phyloP scores from a whole-genome alignment of 2,888 invertebrate genomes.

The Argyresthia goedartella region DNA sequence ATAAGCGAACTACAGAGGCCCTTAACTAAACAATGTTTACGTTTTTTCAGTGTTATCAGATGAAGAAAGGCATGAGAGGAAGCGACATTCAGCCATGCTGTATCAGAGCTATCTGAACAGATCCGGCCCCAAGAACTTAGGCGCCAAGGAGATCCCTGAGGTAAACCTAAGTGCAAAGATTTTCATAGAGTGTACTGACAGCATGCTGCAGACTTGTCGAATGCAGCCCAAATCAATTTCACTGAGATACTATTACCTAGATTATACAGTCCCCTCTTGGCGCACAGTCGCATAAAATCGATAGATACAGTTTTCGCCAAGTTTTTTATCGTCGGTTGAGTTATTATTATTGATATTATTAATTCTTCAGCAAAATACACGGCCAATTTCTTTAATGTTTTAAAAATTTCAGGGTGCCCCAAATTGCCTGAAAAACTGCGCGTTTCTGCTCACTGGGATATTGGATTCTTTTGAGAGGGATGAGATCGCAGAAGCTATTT shows the following conservation, averaged over 20 bases:
- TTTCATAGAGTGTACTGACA: too few species aligned
- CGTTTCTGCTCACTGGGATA: slow-evolving; percentile 87
- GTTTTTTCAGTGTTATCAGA: slow-evolving; percentile 60
- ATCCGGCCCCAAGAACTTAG: slow-evolving; percentile 84
- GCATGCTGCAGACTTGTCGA: too few species aligned
- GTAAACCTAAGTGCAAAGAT: slow-evolving; percentile 48
- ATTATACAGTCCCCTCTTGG: too few species aligned
- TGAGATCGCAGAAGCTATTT: slow-evolving; percentile 80
- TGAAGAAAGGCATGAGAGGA: slow-evolving; percentile 78
- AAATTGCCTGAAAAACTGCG: slow-evolving; percentile 77
- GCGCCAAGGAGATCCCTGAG: slow-evolving; percentile 86
- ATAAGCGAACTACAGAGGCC: too few species aligned
- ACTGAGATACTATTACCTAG: too few species aligned
- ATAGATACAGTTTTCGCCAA: too few species aligned
- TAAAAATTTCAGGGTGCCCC: slow-evolving; percentile 71
- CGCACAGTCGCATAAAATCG: too few species aligned
- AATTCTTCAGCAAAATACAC: too few species aligned
- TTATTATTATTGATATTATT: too few species aligned
- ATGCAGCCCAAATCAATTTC: too few species aligned
- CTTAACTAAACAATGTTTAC: not conserved
- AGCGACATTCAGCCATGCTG: slow-evolving; percentile 72
- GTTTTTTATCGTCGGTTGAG: too few species aligned
- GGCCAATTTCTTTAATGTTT: too few species aligned
- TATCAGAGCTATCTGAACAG: slow-evolving; percentile 85
- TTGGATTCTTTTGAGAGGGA: slow-evolving; percentile 89